Percentiles rank a stretch among this genome's conserved stretches.
Evolutionary conservation across 2,888 invertebrate species (phyloP).

Genomic region (Hybos culiciformis): DNA sequence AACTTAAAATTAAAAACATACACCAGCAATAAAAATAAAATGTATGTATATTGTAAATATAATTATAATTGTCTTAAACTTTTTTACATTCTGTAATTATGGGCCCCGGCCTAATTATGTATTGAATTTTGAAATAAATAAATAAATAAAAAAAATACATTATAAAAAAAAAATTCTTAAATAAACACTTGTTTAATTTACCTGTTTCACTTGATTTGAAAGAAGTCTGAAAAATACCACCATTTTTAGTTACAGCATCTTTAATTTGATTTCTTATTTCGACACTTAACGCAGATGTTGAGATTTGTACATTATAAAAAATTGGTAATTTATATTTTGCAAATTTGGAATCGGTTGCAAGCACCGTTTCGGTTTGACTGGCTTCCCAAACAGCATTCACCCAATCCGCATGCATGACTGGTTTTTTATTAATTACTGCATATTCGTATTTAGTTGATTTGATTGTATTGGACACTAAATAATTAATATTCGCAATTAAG

Average conservation of each 20-base stretch:
- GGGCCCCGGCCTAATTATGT: too few species aligned
- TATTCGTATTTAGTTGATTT: constrained; percentile 63
- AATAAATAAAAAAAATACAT: too few species aligned
- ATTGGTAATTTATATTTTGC: constrained; percentile 47
- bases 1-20: too few species aligned
- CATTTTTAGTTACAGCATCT: constrained; percentile 56
- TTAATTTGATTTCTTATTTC: constrained; percentile 41
- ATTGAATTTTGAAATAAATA: too few species aligned
- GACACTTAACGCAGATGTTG: constrained; percentile 57
- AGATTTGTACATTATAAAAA: constrained; percentile 65
- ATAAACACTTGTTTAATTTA: neutral
- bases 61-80: too few species aligned
- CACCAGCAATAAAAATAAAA: too few species aligned
- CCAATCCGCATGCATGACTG: constrained; percentile 69
- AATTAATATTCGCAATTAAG: constrained; percentile 56
- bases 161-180: too few species aligned
- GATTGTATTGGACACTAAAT: constrained; percentile 66
- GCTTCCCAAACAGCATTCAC: constrained; percentile 65
- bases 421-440: constrained; percentile 37
- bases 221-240: constrained; percentile 45
- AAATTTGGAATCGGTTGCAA: constrained; percentile 52
- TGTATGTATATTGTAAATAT: too few species aligned
- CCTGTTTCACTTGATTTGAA: constrained; percentile 22
- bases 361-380: constrained; percentile 42
- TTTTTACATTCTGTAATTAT: too few species aligned